Evolutionary conservation across 2,888 invertebrate species (phyloP), one percentile per base, ranked within the genome.

Genomic region (Germaria angustata): DNA sequence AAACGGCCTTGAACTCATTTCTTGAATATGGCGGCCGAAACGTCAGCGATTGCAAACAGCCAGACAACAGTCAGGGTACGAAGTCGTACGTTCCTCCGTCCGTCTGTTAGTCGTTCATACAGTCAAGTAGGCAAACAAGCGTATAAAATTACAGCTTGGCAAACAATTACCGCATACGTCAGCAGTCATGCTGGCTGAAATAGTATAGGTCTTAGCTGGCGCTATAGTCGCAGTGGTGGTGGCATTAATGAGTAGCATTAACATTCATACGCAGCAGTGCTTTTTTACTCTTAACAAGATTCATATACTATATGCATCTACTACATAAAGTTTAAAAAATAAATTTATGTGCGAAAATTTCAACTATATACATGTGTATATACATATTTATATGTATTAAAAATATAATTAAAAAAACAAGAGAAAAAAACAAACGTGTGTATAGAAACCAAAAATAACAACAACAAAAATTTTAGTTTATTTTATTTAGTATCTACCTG

Each of bases 1-100:
- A 77, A 79, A 84, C 84, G 89, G 85, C 88, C 89, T 89, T 88
- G 89, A 88, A 88, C 88, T 87, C 85, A 86, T 73, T 86, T 84
- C 78, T 79, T 76, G 73, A 75, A 66, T 61, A 72, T 80, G 63
- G 53, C 76, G 44, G 75, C 65, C 63, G 69, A 49, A 36, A 3
- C 68, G 72, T 15, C 51, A 61, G 68, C 51, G 20, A 39, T 22
- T 32, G 32, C 28, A 41, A 44, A 73, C 34, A 51, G 32, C 39
- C 5, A 28, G 28, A 6, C 28, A 6, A 28, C 28, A 59, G 22
- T 28, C 34, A 69, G 24, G 61, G 22, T 41, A 39, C 24, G 39
- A 68, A 76, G n/a, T 53, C 28, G 34, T 34, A 44, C 7, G 13
- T 24, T 15, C 7, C 8, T 24, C n/a, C 7, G 55, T 44, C 24